These are phyloP conservation scores for Rhabdophis nuchalis DNA, from an alignment of 2,797 vertebrate species.

Conservation along the genomic window DNA sequence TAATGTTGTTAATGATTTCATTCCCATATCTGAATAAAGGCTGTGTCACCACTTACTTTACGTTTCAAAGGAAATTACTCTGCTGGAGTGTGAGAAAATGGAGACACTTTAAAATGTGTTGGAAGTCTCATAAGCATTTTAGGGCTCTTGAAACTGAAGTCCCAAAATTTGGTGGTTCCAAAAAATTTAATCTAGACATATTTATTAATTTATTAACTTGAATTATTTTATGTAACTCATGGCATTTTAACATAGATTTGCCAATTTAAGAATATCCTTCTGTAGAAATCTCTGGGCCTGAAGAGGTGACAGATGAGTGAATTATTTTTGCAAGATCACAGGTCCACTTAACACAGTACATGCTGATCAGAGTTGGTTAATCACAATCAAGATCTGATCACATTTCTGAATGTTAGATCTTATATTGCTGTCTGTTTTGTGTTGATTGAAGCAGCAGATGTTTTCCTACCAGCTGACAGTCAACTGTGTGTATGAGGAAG, in stretches of 20 bases:
- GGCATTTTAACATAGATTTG: background rate
- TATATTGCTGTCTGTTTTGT: background rate
- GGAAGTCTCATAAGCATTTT: background rate
- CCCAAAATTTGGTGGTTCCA: background rate
- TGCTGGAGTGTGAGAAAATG: background rate
- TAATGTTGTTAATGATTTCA: background rate
- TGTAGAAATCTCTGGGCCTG: background rate
- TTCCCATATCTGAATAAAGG: background rate
- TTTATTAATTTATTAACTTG: background rate
- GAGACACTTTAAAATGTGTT: background rate
- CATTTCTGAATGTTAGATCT: background rate
- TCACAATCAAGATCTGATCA: background rate
- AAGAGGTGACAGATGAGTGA: background rate
- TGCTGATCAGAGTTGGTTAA: background rate
- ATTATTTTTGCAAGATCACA: background rate
- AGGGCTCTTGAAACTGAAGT: background rate
- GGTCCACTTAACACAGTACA: background rate
- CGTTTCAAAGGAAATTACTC: constrained; percentile 1
- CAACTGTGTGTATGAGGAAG: background rate
- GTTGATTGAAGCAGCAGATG: background rate
- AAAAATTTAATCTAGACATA: background rate
- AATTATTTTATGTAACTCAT: background rate
- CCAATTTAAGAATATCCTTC: background rate
- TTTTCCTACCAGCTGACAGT: background rate
- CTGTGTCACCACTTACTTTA: background rate